These are phyloP conservation scores for Perognathus longimembris DNA, from an alignment of 2,113 vertebrate species.

Conservation along the genomic window DNA sequence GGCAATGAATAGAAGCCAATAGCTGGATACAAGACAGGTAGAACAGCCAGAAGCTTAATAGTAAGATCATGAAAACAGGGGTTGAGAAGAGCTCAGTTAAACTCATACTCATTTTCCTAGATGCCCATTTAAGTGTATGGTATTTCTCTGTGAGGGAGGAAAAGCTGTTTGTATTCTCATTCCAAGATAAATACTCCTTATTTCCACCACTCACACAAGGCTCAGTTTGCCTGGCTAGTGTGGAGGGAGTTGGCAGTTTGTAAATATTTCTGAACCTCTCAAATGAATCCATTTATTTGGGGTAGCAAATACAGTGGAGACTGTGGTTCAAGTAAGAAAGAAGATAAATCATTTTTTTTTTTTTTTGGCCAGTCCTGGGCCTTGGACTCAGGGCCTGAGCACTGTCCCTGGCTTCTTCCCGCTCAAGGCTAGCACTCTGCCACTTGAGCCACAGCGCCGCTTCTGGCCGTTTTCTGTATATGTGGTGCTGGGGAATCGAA, in stretches of 20 bases:
- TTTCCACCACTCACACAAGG: neutral
- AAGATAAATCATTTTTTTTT: too few species aligned
- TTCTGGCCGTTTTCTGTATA: too few species aligned
- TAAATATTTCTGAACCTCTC: neutral
- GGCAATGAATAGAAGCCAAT: neutral
- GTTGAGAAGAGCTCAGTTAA: neutral
- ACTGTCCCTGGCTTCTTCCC: too few species aligned
- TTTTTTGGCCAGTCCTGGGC: too few species aligned
- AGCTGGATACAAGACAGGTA: neutral
- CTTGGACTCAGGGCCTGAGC: too few species aligned
- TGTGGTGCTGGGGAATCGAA: too few species aligned
- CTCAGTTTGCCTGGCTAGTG: too few species aligned
- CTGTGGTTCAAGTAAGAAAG: neutral
- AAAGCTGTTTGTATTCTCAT: neutral
- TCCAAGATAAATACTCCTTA: neutral
- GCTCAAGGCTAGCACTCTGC: too few species aligned
- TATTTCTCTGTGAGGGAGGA: neutral
- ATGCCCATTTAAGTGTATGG: neutral
- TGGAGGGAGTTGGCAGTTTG: too few species aligned
- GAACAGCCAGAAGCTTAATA: neutral
- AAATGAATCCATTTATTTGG: neutral
- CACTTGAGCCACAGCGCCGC: too few species aligned
- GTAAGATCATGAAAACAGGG: neutral
- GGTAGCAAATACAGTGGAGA: neutral
- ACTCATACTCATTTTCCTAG: neutral